Percentiles rank a stretch among this genome's conserved stretches.
Conservation (phyloP, 2,888 invertebrate species). For the Thereva nobilitata region DNA sequence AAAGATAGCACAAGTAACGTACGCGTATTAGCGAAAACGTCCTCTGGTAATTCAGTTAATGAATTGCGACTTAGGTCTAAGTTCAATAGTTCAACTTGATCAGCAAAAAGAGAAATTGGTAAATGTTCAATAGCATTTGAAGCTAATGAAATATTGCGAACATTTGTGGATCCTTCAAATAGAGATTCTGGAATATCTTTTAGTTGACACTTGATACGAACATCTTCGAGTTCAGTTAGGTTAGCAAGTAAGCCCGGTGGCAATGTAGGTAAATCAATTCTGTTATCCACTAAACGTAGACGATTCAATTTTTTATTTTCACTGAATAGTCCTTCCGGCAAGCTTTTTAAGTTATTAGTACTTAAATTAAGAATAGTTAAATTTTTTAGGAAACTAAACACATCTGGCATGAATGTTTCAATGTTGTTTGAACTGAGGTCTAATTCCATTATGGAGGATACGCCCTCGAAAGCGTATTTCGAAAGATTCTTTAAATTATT, state of each 20-base stretch:
- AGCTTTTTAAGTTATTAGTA: conserved; percentile 67
- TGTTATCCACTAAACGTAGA: conserved; percentile 64
- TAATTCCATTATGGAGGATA: conserved; percentile 66
- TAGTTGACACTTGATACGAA: conserved; percentile 65
- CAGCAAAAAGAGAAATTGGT: conserved; percentile 66
- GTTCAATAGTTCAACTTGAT: conserved; percentile 64
- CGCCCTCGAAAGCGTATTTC: conserved; percentile 66
- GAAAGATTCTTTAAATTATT: conserved; percentile 69
- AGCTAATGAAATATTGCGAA: conserved; percentile 66
- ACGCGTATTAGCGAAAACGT: conserved; percentile 63
- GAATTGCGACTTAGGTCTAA: conserved; percentile 71
- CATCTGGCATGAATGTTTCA: conserved; percentile 63
- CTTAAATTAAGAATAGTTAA: conserved; percentile 68
- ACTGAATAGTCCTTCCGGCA: conserved; percentile 66
- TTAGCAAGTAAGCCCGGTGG: conserved; percentile 66
- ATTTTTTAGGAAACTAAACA: conserved; percentile 66
- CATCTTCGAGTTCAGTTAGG: conserved; percentile 62
- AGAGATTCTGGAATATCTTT: conserved; percentile 64
- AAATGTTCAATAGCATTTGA: conserved; percentile 64
- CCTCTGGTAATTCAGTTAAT: conserved; percentile 63
- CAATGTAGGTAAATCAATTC: conserved; percentile 63
- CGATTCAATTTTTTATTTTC: conserved; percentile 62
- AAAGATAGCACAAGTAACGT: conserved; percentile 66
- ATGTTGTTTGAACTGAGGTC: conserved; percentile 72
- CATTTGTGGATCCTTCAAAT: conserved; percentile 64